Conservation (phyloP, 1,140 invertebrate species). For the Lepidurus apus region DNA sequence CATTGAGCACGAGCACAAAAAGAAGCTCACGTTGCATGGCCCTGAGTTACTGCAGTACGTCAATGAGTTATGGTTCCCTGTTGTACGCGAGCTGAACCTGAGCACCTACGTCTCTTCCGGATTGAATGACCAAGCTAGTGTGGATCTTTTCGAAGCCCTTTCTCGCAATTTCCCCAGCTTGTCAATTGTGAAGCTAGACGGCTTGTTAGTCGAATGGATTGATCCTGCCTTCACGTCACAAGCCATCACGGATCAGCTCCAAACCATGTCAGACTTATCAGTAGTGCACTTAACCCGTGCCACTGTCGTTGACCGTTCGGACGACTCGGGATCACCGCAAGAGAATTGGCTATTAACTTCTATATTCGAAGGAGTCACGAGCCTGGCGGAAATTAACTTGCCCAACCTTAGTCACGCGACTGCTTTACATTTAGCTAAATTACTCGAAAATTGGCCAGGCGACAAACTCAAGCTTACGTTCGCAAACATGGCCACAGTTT, state of each 20-base stretch:
- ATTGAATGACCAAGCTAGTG: background rate
- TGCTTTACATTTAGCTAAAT: background rate
- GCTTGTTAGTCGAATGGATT: background rate
- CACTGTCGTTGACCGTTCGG: background rate
- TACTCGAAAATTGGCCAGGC: background rate
- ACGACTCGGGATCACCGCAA: background rate
- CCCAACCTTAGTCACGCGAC: slow-evolving; percentile 3
- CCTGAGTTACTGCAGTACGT: background rate
- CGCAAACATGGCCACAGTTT: background rate
- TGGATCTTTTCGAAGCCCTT: background rate
- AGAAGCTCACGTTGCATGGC: background rate
- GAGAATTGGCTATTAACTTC: slow-evolving; percentile 15
- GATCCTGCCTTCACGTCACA: background rate
- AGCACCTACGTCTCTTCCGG: background rate
- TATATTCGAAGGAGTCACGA: background rate
- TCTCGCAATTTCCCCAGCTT: background rate
- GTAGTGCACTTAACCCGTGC: background rate
- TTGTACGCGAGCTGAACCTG: background rate
- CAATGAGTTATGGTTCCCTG: background rate
- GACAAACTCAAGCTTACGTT: background rate
- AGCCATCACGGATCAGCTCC: background rate
- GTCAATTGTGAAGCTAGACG: background rate
- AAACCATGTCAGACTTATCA: background rate
- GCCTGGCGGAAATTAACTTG: background rate
- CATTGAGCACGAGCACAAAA: background rate